phyloP scores from a whole-genome alignment of 2,888 invertebrate genomes.

The Eugnorisma glareosa region DNA sequence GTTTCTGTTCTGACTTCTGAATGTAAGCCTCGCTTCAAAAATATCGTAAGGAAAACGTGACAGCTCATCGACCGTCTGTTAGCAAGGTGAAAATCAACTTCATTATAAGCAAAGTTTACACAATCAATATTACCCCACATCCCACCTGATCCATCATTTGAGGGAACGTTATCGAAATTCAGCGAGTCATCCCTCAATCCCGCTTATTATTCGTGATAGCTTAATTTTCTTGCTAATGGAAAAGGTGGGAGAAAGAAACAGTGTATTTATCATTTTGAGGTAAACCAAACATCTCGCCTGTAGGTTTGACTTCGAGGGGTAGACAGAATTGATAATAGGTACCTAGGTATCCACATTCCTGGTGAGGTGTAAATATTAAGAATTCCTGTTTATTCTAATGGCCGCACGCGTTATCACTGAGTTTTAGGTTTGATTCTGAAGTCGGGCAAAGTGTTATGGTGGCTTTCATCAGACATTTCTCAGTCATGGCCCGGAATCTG shows the following conservation, averaged over 20 bases:
- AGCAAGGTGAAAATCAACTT: constrained; percentile 37
- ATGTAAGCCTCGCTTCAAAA: not conserved
- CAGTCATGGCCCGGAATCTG: not conserved
- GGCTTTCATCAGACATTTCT: not conserved
- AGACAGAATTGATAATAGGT: not conserved
- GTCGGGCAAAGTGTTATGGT: not conserved
- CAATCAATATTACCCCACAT: constrained; percentile 53
- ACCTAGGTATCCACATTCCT: not conserved
- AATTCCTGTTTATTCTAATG: not conserved
- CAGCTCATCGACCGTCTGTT: not conserved
- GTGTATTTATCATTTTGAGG: constrained; percentile 23
- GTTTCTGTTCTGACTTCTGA: not conserved
- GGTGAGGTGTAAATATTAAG: not conserved
- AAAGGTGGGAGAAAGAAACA: constrained; percentile 29
- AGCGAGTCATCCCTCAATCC: constrained; percentile 62
- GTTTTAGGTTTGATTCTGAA: not conserved
- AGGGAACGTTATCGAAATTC: constrained; percentile 47
- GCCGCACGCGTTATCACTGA: not conserved
- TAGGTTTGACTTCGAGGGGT: too few species aligned
- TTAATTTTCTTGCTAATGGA: constrained; percentile 54
- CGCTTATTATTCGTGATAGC: constrained; percentile 47
- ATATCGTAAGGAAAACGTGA: not conserved
- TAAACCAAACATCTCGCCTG: not conserved
- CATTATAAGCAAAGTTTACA: constrained; percentile 49
- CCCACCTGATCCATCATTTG: constrained; percentile 62